Conservation (phyloP, 2,113 vertebrate genomes). For the Fulica atra region DNA sequence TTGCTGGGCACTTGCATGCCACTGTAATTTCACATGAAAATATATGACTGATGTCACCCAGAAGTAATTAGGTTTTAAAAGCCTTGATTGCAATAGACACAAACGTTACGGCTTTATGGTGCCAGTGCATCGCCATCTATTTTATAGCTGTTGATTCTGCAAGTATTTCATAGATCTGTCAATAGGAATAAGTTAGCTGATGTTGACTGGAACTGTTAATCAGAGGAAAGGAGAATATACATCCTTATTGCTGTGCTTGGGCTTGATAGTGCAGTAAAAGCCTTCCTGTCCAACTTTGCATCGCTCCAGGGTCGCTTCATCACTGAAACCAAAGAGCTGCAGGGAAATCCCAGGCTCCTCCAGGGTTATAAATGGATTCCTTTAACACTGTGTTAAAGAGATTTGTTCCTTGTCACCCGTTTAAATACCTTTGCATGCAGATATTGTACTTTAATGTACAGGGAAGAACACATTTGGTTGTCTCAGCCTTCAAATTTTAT, state of each 20-base stretch:
- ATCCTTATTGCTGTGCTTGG: not conserved
- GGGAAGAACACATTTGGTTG: not conserved
- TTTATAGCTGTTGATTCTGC: constrained; percentile 68
- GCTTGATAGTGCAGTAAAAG: not conserved
- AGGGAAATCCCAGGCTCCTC: not conserved
- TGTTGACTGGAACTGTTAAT: constrained; percentile 65
- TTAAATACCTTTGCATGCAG: not conserved
- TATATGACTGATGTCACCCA: constrained; percentile 71
- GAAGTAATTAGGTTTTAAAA: constrained; percentile 76
- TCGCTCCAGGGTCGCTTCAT: not conserved
- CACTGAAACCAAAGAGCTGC: not conserved
- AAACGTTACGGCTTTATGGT: constrained; percentile 51
- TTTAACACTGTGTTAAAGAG: not conserved
- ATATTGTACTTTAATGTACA: not conserved
- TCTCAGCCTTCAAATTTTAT: not conserved
- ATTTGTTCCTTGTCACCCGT: not conserved
- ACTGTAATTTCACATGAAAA: constrained; percentile 63
- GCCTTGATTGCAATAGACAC: constrained; percentile 66
- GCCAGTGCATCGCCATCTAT: constrained; percentile 10
- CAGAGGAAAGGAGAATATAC: constrained; percentile 24
- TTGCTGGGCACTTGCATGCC: constrained; percentile 50
- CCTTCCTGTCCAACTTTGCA: not conserved
- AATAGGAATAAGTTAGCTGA: constrained; percentile 66
- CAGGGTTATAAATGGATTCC: not conserved
- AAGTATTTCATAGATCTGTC: constrained; percentile 72